These are phyloP conservation scores for Gracilinanus agilis DNA, from an alignment of 2,113 vertebrate genomes.

Conservation along the genomic window DNA sequence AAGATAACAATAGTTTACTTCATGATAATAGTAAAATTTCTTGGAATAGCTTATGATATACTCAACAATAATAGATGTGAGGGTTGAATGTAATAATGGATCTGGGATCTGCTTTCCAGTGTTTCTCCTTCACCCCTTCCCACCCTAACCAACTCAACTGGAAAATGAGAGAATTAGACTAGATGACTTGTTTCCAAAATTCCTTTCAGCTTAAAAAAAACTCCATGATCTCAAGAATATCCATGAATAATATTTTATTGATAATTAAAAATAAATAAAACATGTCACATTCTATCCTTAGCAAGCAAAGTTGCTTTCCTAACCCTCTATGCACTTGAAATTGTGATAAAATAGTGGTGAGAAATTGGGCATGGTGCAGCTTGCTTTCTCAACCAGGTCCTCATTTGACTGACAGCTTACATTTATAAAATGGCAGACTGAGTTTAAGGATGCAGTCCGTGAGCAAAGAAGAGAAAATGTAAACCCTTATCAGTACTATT, in stretches of 20 bases:
- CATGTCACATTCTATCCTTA: neutral
- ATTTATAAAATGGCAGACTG: conserved; percentile 26
- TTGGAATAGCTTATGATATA: neutral
- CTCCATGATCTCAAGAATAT: neutral
- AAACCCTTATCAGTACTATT: conserved; percentile 8
- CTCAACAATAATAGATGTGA: neutral
- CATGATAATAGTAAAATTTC: neutral
- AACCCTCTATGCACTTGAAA: neutral
- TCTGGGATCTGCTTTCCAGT: neutral
- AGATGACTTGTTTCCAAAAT: neutral
- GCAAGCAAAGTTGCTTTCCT: neutral
- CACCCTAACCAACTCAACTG: neutral
- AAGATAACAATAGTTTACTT: neutral
- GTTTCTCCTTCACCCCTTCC: neutral
- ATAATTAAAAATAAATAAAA: neutral
- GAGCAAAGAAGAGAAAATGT: conserved; percentile 18
- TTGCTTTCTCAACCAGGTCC: neutral
- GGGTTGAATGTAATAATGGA: neutral
- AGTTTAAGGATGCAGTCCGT: conserved; percentile 6
- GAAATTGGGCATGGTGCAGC: neutral
- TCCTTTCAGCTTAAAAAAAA: neutral
- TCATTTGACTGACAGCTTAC: neutral
- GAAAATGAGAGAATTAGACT: neutral
- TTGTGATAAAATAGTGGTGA: neutral
- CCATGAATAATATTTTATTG: neutral